Base-by-base conservation (phyloP, 2,797 vertebrate genomes). In the Dipus sagitta region DNA sequence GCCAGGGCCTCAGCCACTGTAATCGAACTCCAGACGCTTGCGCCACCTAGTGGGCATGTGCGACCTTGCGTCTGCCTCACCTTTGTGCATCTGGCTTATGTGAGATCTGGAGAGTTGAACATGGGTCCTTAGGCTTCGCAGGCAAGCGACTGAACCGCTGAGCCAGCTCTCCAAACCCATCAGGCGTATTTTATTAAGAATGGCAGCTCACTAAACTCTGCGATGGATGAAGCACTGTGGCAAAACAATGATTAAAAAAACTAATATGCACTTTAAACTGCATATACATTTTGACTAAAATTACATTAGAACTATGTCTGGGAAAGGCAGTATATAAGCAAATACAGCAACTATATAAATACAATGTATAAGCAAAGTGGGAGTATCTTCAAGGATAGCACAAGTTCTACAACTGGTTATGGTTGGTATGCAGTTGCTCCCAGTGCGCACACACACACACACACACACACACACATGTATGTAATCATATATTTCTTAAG, bases 271-370 rank as follows among this genome's bases (percentile, higher is more conserved):
- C 58, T 54, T 64, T 23, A 93, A 86, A 81, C 11, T 26, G 6
- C 58, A 32, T 52, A 26, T 54, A 30, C 8, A 58, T 82, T 62
- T 91, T 67, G 1, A 72, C 72, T 54, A 71, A 17, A 89, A 58
- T 75, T 30, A 47, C 38, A 87, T 81, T 87, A 76, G 65, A 95
- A 95, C 88, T 92, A 42, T 9, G 8, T 6, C 75, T 32, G 4
- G 11, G 28, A 7, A 80, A 86, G n/a, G 10, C 47, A 47, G 47
- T 47, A 10, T 47, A 47, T 47, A 47, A 47, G 47, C 47, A 47
- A 47, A 47, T 47, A 47, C 42, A 47, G 47, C 47, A 7, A 32
- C 24, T 76, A 1, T 26, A 15, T 58, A 93, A 90, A 65, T 38
- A 90, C 13, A 58, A 20, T 68, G 9, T 18, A 71, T 74, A 76